Conservation (phyloP, 1,140 invertebrate genomes). For the Lepidotrigona ventralis region DNA sequence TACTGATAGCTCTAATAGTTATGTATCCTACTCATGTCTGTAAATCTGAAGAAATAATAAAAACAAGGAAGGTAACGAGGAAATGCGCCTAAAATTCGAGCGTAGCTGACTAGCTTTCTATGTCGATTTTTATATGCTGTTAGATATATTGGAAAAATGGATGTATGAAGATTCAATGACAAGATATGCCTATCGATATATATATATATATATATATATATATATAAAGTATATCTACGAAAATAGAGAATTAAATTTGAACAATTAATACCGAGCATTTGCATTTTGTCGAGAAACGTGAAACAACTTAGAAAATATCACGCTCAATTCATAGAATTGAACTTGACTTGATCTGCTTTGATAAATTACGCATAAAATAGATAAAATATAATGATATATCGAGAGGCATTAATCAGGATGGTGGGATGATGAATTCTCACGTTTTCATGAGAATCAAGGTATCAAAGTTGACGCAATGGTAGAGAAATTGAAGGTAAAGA, state of each 20-base stretch:
- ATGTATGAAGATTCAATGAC: conserved; percentile 32
- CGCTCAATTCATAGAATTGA: not conserved
- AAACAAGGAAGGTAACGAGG: conserved; percentile 34
- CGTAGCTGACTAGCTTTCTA: conserved; percentile 73
- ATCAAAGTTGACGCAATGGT: conserved; percentile 12
- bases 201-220: no score
- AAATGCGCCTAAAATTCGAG: conserved; percentile 69
- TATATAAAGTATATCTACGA: no score
- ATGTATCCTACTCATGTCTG: conserved; percentile 59
- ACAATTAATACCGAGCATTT: not conserved
- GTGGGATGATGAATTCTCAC: not conserved
- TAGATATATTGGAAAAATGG: conserved; percentile 55
- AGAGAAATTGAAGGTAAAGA: conserved; percentile 51
- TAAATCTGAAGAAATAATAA: conserved; percentile 54
- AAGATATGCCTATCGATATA: conserved; percentile 35
- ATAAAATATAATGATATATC: conserved; percentile 14
- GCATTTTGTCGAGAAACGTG: not conserved
- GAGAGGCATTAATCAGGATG: conserved; percentile 38
- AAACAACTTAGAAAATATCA: not conserved
- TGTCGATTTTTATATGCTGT: conserved; percentile 57
- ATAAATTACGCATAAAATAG: not conserved
- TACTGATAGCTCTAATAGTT: conserved; percentile 62
- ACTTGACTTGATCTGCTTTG: not conserved
- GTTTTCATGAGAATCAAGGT: not conserved
- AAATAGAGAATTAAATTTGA: not conserved